Evolutionary conservation across 2,888 invertebrate genomes (phyloP), one percentile per base, ranked within the genome.

Genomic region (Andrena flavipes): DNA sequence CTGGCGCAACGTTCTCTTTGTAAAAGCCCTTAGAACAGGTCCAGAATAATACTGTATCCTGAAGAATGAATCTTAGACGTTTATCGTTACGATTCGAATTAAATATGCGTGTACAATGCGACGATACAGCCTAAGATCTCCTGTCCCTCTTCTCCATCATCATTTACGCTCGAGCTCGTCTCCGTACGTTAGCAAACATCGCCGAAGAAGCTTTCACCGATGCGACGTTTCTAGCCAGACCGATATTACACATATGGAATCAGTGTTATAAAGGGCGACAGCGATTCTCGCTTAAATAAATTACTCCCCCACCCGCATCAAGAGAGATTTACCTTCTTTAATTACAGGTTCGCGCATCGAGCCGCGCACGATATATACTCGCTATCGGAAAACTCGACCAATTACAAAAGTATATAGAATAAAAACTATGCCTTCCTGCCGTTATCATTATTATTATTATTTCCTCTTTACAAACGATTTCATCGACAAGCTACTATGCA

Each of bases 51-150:
- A 91, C 88, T 89, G 87, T 91, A 87, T 89, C 89, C 91, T 91
- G 92, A 91, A 91, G 86, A 91, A 92, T 89, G 87, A 88, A 91
- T 90, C 90, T 91, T 91, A 91, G 89, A 92, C 89, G 87, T 91
- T 88, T 82, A 88, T 87, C 87, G 87, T 91, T 90, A 89, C 85
- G 90, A 90, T 90, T 89, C 90, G 79, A 86, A 84, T 88, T 86
- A 77, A 92, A 91, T 92, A 91, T 91, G 91, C 89, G 90, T 91
- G 89, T 88, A 90, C 88, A 91, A 42, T 88, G 90, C 89, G 90
- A 92, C 91, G 87, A 91, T 90, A 91, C 84, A 88, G 86, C 80
- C 87, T 84, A 89, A 84, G 86, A 82, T 87, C 68, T 79, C 85
- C 64, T 81, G 10, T 64, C 81, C 86, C 72, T 84, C 51, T 69